Base-by-base conservation (phyloP, 2,888 invertebrate genomes). In the Clusia tigrina region DNA sequence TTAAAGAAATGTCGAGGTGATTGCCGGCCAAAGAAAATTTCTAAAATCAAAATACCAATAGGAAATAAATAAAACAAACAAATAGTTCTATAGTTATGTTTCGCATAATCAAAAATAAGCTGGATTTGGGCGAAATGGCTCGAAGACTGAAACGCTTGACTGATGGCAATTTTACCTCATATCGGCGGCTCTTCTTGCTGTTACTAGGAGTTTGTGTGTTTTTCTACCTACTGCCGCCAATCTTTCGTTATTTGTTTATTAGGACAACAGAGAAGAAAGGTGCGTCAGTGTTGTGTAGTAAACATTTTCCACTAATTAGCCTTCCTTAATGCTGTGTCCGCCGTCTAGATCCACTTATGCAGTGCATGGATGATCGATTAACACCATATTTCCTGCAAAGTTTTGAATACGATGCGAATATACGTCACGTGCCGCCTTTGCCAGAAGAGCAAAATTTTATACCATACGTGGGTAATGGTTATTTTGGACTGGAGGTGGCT, bases 391-490 rank as follows among this genome's bases (percentile, higher is more conserved):
- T 88, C 69, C 81, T 86, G 5, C 88, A 89, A 73, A 83, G 88
- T 25, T 81, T 82, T n/a, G 88, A 89, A 65, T 89, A 89, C 76
- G 90, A 91, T 77, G 89, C 88, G 9, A 89, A 90, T 76, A 84
- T 92, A 67, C 84, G 88, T 65, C 89, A 90, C 74, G 85, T 87
- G 60, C 85, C 87, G 2, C 83, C 85, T 3, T 72, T 85, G 38
- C 82, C 86, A 2, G 84, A 85, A 17, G 88, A 88, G 71, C 86
- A 87, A 51, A 85, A 87, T 68, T 90, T 88, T 74, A 86, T 91
- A 79, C 91, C 91, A 71, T 92, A 91, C 74, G 86, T 90, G 63
- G 93, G 92, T 12, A 93, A 93, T 82, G 93, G 93, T 1, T 84
- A 89, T 64, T 83, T 92, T 65, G 92, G 91, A 0, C 72, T 91